phyloP scores from a whole-genome alignment of 2,797 vertebrate species.

The Merluccius polli region DNA sequence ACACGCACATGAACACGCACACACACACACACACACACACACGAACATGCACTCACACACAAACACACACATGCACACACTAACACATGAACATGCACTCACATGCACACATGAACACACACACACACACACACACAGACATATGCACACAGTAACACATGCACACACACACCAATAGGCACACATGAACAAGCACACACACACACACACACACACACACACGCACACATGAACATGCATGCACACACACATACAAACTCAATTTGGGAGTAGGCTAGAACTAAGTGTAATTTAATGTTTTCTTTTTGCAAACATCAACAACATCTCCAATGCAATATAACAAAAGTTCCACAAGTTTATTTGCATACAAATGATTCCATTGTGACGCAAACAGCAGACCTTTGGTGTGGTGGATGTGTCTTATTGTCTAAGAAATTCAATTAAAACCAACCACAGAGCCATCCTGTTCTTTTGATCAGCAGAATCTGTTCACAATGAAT shows the following conservation, averaged over 20 bases:
- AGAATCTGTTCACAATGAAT: too few species aligned
- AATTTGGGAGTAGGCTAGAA: background rate
- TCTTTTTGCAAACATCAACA: background rate
- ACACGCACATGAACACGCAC: too few species aligned
- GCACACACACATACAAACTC: background rate
- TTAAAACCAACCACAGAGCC: background rate
- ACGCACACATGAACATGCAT: too few species aligned
- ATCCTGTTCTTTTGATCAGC: background rate
- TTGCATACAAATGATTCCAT: background rate
- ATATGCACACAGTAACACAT: background rate
- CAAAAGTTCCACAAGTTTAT: background rate
- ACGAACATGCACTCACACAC: too few species aligned
- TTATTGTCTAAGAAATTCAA: background rate
- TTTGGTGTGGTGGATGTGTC: background rate
- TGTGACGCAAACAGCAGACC: background rate
- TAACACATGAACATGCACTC: background rate
- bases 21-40: too few species aligned
- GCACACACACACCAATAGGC: too few species aligned
- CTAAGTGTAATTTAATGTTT: too few species aligned
- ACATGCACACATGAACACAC: background rate
- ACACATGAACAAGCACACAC: background rate
- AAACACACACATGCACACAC: too few species aligned
- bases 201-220: background rate
- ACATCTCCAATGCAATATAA: background rate
- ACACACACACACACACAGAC: background rate